Conservation (phyloP, 30 jellyfish, hydroid and myxozoan genomes). For the Pseudorhiza aurosa region DNA sequence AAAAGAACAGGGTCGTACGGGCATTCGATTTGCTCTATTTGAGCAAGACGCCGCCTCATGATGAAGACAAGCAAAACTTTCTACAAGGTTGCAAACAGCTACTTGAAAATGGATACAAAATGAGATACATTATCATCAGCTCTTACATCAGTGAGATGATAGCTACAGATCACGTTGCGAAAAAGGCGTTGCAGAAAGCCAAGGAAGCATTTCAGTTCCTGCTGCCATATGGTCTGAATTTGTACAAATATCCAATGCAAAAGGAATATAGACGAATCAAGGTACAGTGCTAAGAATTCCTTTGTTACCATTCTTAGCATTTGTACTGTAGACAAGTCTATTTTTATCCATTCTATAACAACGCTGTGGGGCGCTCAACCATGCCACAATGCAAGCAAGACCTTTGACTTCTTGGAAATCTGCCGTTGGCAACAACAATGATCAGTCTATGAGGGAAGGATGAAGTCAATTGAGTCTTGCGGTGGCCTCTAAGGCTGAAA, state of each 20-base stretch:
- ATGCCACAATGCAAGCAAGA: no score
- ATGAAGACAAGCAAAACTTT: constrained; percentile 20
- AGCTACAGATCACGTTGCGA: not conserved
- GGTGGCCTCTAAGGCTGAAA: no score
- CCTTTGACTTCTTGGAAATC: no score
- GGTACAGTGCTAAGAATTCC: no score
- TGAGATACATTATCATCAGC: constrained; percentile 4
- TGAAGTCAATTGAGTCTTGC: no score
- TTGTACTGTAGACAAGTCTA: no score
- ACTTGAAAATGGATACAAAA: constrained; percentile 46
- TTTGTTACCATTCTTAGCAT: no score
- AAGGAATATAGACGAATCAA: constrained; percentile 50
- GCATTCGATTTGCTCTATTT: not conserved
- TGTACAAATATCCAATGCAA: constrained; percentile 26
- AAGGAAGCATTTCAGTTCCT: constrained; percentile 28
- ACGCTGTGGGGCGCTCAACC: no score
- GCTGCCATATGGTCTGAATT: constrained; percentile 64
- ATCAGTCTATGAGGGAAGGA: no score
- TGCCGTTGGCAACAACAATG: no score
- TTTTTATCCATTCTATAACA: no score
- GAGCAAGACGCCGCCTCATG: not conserved
- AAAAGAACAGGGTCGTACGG: not conserved
- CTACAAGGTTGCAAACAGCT: not conserved
- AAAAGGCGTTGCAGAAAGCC: constrained; percentile 17
- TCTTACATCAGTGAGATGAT: constrained; percentile 12